Base-by-base conservation (phyloP, 2,113 vertebrate genomes). In the Chrysochloris asiatica region DNA sequence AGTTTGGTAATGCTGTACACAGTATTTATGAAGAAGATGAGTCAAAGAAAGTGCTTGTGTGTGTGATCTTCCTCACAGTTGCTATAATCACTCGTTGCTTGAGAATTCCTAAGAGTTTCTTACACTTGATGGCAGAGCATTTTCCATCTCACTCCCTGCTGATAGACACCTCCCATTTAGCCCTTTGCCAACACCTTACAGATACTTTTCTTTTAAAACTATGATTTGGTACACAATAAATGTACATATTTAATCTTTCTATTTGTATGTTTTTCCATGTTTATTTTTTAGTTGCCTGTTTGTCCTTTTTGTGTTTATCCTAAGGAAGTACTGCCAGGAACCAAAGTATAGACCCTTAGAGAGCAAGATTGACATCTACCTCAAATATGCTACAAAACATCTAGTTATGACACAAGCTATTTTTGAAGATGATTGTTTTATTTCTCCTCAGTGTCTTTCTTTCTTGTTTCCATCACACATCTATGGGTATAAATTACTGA, bases 201-300 rank as follows among this genome's bases (percentile, higher is more conserved):
- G 56, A n/a, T 47, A 16, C 48, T 36, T 69, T 73, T 75, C 67
- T 85, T 76, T 75, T 38, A 78, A 81, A 82, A 48, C 48, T 50
- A 21, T 47, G 50, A 26, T 81, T 63, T 21, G 52, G 54, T 45
- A 78, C 56, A 87, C 59, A 77, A 52, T 43, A 63, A 78, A 63
- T 56, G 61, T 84, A 87, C 75, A 88, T 80, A 84, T 89, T n/a
- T 83, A 90, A 79, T 93, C 63, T 79, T 90, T 45, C 61, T 80
- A 76, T 92, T 61, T 76, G 63, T 69, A 38, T 33, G 7, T 82
- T 52, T 72, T 61, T 4, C 50, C 21, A 8, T 81, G 90, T 84
- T 81, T 90, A 47, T 80, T 89, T 88, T 92, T 87, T 69, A 76
- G 73, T 72, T 76, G 73, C 75, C 41, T 77, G 48, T 38, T 45